A percentile compares a stretch with the other conserved stretches of the same genome.
Conservation (phyloP, 2,113 vertebrate species). For the Leptosomus discolor region DNA sequence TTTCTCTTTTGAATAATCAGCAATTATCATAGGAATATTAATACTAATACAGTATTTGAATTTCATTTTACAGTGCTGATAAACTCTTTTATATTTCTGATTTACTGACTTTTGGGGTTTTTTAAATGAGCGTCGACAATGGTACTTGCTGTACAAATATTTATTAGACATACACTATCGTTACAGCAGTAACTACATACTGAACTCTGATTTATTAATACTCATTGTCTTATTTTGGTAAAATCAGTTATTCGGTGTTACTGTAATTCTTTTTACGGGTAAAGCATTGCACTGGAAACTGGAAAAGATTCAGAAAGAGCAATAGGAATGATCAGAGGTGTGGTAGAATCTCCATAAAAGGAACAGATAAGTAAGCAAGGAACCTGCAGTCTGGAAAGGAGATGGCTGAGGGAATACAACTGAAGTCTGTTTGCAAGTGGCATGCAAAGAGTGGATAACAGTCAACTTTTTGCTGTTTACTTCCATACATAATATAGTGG, state of each 20-base stretch:
- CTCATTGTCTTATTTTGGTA: neutral
- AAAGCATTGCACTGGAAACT: neutral
- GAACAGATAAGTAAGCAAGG: neutral
- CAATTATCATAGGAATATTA: neutral
- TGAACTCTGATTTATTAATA: neutral
- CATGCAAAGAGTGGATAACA: neutral
- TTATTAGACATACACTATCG: neutral
- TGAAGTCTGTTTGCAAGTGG: neutral
- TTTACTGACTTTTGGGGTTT: conserved; percentile 18
- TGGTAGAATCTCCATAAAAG: neutral
- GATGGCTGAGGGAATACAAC: neutral
- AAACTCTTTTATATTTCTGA: neutral
- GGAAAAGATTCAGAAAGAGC: neutral
- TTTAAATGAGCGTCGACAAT: neutral
- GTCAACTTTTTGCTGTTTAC: neutral
- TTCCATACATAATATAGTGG: neutral
- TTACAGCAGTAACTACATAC: neutral
- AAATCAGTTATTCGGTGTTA: neutral
- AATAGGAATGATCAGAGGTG: neutral
- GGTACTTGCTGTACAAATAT: neutral
- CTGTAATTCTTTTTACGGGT: neutral
- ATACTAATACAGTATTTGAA: conserved; percentile 5
- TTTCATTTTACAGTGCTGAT: conserved; percentile 21
- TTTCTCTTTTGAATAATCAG: neutral
- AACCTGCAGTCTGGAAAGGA: neutral